Evolutionary conservation across 2,888 invertebrate species (phyloP), one percentile per base, ranked within the genome.

Genomic region (Phortica okadai): DNA sequence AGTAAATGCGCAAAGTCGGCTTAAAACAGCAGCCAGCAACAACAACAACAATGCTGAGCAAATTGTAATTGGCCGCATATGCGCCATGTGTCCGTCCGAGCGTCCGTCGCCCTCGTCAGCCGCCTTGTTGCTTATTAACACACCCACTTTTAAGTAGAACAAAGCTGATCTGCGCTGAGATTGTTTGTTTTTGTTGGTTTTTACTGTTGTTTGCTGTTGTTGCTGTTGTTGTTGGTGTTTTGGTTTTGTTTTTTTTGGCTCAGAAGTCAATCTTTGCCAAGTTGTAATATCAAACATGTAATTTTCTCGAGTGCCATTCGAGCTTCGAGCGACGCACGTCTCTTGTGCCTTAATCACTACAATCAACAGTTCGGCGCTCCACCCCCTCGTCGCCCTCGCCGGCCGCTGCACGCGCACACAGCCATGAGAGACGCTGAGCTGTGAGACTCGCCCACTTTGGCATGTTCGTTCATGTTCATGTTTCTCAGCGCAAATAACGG

Each of bases 1-100:
- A 83, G 81, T 81, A 88, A 89, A 74, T 86, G 76, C 81, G 76
- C 87, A 85, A 89, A 88, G 86, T 78, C 88, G 86, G 87, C 87
- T 88, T 83, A 87, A 74, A 67, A 67, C 67, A 67, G 67, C 67
- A 67, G 42, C 33, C 14, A 67, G 16, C 44, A 44, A n/a, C 14
- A 41, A 14, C n/a, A n/a, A 81, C 79, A 75, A 21, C 21, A 21
- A 21, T 21, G 21, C 84, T 73, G 76, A 11, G 75, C 74, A 79
- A 82, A 84, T 84, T 83, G 80, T 72, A 72, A 75, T 54, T 25
- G 67, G 33, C 50, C 44, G 54, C 73, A 66, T 73, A 74, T 64
- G 33, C 44, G 11, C 59, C 2, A 33, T 33, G 33, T 33, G 33
- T 33, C 33, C 33, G 33, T 33, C 33, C 33, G 33, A 4, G 21